These are phyloP conservation scores for Agrochola litura DNA, from an alignment of 2,888 invertebrate species.

Conservation along the genomic window DNA sequence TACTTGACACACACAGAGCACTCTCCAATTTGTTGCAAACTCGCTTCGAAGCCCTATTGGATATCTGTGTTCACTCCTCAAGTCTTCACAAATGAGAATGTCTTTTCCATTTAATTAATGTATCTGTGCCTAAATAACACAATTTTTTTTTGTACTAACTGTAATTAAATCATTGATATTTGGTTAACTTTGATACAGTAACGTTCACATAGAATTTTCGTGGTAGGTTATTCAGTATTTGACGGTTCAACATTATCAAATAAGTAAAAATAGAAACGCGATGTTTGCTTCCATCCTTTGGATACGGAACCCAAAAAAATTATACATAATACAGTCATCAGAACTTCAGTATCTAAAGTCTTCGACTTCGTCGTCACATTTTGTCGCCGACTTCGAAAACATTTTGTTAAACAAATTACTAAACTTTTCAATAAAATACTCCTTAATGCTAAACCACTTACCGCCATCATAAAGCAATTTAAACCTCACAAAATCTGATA, in stretches of 20 bases:
- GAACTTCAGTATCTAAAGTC: not conserved
- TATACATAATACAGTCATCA: too few relatives aligned
- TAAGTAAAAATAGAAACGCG: not conserved
- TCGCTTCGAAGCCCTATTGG: slow-evolving; percentile 57
- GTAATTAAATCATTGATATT: not conserved
- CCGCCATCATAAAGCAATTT: slow-evolving; percentile 31
- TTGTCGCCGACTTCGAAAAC: not conserved
- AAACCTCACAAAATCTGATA: slow-evolving; percentile 21
- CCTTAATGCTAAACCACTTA: slow-evolving; percentile 11
- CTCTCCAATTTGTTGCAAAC: slow-evolving; percentile 74
- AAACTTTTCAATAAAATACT: slow-evolving; percentile 29
- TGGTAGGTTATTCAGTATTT: too few relatives aligned
- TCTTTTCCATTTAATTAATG: slow-evolving; percentile 21
- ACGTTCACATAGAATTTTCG: not conserved
- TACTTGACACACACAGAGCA: slow-evolving; percentile 72
- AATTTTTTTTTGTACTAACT: too few relatives aligned
- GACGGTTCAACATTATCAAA: not conserved
- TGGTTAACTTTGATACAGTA: not conserved
- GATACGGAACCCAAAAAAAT: not conserved
- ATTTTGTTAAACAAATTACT: slow-evolving; percentile 26
- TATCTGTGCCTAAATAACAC: not conserved
- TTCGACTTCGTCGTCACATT: not conserved
- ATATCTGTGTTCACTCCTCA: slow-evolving; percentile 52
- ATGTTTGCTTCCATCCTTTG: not conserved
- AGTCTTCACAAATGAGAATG: slow-evolving; percentile 30